Base-by-base conservation (phyloP, 2,888 invertebrate genomes). In the Agonopterix subpropinquella region DNA sequence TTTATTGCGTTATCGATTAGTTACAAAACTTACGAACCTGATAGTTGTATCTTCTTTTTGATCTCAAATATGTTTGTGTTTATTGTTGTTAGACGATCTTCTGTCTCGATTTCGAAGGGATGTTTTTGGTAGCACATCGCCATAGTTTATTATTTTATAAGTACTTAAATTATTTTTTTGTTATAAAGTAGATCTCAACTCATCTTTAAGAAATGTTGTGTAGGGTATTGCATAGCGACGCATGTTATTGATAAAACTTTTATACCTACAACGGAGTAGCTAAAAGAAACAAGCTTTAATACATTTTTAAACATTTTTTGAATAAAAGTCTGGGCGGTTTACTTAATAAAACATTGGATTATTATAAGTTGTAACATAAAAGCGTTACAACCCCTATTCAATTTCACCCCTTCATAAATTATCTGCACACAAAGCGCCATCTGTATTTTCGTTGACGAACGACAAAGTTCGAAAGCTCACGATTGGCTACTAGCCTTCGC, bases 41-140 rank as follows among this genome's bases (percentile, higher is more conserved):
- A 94, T 55, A 96, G 77, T 64, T 95, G 92, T 73, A 96, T 95
- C 80, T 95, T 95, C 84, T 95, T 96, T 79, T 95, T 96, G 50
- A 95, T 92, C 82, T 95, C 95, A 67, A 92, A 90, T 72, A 95
- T 95, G 89, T 95, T 93, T 59, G 92, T 92, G 74, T 95, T 95
- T 47, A 93, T 89, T 47, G 89, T 89, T 15, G 89, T 90, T 41
- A 93, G 75, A 43, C 85, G 89, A 53, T 90, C 90, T 45, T 89
- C 89, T 5, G 77, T 72, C 64, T 88, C 88, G 41, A 88, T 82
- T 65, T 81, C 87, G 53, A 89, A 85, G 42, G 89, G 81, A 73
- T 85, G 89, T 77, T 84, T 89, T 72, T 80, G 84, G 70, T 86
- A 89, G 72, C 85, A 88, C 49, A 60, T 64, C 50, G 75, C 64